A percentile compares a stretch with the other conserved stretches of the same genome.
Evolutionary conservation across 2,888 invertebrate species (phyloP).

Genomic region (Metacarcinus magister): DNA sequence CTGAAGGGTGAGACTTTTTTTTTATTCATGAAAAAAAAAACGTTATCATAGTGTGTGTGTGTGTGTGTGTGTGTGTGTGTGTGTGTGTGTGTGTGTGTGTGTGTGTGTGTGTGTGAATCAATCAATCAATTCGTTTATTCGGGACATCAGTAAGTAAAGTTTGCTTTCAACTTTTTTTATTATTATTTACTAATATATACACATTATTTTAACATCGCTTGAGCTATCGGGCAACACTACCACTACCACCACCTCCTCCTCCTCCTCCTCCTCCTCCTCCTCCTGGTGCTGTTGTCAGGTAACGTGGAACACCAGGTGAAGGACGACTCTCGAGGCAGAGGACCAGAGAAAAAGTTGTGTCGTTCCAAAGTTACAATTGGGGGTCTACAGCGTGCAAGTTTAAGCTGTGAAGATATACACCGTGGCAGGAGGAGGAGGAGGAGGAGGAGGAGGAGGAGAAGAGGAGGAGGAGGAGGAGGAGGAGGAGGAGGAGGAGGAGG

Average conservation of each 20-base stretch:
- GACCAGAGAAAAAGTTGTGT: not conserved
- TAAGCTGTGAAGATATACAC: not conserved
- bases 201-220: not conserved
- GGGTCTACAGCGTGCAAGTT: not conserved
- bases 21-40: not conserved
- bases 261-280: not conserved
- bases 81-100: slow-evolving; percentile 34
- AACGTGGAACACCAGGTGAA: not conserved
- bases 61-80: slow-evolving; percentile 13
- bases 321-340: not conserved
- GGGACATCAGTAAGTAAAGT: too few species aligned
- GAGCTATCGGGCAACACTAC: not conserved
- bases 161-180: too few species aligned
- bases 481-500: not conserved
- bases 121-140: not conserved
- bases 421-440: not conserved
- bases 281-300: not conserved
- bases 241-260: not conserved
- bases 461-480: slow-evolving; percentile 14
- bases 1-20: not conserved
- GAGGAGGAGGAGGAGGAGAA: not conserved
- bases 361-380: not conserved
- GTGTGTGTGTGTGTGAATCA: not conserved
- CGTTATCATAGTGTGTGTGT: not conserved
- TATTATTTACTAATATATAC: too few species aligned